Evolutionary conservation across 2,888 invertebrate species (phyloP).

Genomic region (Conistra vaccinii): DNA sequence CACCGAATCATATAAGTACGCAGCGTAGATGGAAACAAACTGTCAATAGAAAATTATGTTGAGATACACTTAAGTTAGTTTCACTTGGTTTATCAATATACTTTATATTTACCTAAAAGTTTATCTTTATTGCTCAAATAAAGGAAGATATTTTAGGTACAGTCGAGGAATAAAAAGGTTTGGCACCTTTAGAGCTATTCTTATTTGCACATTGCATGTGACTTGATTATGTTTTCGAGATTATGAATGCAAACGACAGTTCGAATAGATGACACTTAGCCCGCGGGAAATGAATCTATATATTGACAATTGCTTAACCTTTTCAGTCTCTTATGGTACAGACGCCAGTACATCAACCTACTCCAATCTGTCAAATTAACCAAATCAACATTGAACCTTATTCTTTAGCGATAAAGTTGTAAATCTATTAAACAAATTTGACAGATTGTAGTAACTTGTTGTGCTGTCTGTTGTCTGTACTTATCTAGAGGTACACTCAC

Average conservation of each 20-base stretch:
- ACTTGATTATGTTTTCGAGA: constrained; percentile 2
- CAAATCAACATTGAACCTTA: no score
- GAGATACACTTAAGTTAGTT: constrained; percentile 6
- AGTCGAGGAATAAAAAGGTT: not conserved
- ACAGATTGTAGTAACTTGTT: no score
- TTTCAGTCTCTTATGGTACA: not conserved
- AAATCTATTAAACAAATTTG: no score
- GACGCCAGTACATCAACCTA: no score
- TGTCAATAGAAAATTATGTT: constrained; percentile 79
- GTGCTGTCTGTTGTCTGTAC: no score
- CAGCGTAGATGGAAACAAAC: constrained; percentile 97
- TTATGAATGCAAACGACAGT: not conserved
- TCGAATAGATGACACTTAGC: not conserved
- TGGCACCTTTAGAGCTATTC: not conserved
- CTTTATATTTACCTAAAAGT: not conserved
- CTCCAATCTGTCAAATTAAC: no score
- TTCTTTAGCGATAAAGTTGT: no score
- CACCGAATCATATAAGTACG: constrained; percentile 98
- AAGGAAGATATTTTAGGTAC: not conserved
- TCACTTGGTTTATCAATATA: not conserved
- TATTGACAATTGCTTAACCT: not conserved
- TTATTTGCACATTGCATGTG: not conserved
- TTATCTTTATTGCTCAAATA: not conserved
- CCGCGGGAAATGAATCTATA: not conserved
- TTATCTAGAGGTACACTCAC: not conserved